Conservation (phyloP, 1,140 invertebrate species). For the Phenacoccus solenopsis region DNA sequence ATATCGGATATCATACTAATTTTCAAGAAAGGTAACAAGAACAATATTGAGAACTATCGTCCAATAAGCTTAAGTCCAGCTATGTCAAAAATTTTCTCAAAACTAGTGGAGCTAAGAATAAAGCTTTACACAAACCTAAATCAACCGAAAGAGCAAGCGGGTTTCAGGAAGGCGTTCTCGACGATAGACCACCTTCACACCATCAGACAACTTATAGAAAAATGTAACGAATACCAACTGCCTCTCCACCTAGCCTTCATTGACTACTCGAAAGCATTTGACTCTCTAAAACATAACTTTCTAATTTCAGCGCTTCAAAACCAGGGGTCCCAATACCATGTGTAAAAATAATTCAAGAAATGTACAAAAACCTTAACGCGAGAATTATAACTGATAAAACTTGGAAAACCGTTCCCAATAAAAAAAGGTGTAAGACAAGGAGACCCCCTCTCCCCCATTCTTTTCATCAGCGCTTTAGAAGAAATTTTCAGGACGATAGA, state of each 20-base stretch:
- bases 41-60: conserved; percentile 29
- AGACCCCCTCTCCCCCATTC: conserved; percentile 23
- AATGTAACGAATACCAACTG: conserved; percentile 20
- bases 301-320: not conserved
- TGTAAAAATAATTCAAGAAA: not conserved
- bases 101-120: conserved; percentile 24
- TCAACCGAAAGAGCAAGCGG: conserved; percentile 31
- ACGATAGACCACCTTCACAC: conserved; percentile 22
- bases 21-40: conserved; percentile 30
- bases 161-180: conserved; percentile 29
- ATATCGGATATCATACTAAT: conserved; percentile 29
- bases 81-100: conserved; percentile 28
- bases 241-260: conserved; percentile 7
- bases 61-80: conserved; percentile 30
- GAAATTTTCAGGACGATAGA: conserved; percentile 25
- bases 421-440: conserved; percentile 22
- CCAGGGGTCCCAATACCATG: not conserved
- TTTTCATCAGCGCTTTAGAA: conserved; percentile 25
- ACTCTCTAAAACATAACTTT: not conserved
- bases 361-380: conserved; percentile 8
- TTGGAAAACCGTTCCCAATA: not conserved
- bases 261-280: conserved; percentile 19
- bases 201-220: conserved; percentile 20
- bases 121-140: conserved; percentile 25
- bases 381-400: conserved; percentile 8